Evolutionary conservation across 2,797 vertebrate species (phyloP).

Genomic region (Myiotriccus ornatus): DNA sequence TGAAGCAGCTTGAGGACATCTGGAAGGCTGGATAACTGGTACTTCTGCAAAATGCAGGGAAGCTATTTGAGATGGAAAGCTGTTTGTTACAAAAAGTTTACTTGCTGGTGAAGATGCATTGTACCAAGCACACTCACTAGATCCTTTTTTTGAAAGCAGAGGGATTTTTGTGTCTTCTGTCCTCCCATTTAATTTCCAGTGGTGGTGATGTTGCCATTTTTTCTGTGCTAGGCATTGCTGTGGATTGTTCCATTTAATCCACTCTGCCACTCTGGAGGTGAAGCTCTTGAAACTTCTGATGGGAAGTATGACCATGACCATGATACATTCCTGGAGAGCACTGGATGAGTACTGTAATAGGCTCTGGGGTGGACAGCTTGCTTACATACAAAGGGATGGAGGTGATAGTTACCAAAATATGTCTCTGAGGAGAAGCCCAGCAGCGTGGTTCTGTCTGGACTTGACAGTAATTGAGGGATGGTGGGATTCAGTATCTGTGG

Average conservation of each 20-base stretch:
- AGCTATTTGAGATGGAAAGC: background rate
- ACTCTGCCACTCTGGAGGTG: background rate
- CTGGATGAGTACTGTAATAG: background rate
- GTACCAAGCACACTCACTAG: background rate
- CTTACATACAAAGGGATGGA: background rate
- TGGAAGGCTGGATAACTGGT: background rate
- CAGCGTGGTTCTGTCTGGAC: accelerated
- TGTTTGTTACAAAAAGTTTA: background rate
- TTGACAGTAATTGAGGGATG: background rate
- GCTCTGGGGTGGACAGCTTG: background rate
- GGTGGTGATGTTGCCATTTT: background rate
- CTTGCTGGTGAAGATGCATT: background rate
- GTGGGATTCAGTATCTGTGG: background rate
- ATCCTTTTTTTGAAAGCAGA: background rate
- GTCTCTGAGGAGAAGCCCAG: background rate
- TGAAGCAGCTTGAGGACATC: conserved; percentile 8
- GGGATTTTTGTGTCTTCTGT: background rate
- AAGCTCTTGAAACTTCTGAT: background rate
- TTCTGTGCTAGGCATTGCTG: background rate
- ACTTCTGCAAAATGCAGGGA: background rate
- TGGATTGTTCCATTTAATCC: background rate
- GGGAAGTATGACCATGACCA: background rate
- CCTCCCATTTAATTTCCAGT: background rate
- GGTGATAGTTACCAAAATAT: background rate
- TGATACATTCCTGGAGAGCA: accelerated